Conservation (phyloP, 2,888 invertebrate species). For the Prosopocoilus inquinatus region DNA sequence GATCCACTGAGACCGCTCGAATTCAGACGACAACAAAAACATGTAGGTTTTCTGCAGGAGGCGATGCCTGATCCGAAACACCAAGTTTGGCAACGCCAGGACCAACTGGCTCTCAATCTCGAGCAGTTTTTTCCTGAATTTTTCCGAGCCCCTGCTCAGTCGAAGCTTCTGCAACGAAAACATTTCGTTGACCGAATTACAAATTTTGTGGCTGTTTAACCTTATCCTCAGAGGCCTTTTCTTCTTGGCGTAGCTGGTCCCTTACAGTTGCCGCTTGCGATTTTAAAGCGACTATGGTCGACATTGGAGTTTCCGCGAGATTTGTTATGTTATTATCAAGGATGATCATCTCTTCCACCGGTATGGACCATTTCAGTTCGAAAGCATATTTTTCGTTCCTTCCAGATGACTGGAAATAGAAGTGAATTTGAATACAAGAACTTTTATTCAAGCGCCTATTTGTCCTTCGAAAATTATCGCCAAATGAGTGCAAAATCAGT, state of each 20-base stretch:
- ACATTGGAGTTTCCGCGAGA: slow-evolving; percentile 72
- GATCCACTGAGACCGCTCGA: slow-evolving; percentile 91
- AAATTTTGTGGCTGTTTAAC: slow-evolving; percentile 38
- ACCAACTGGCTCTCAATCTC: slow-evolving; percentile 89
- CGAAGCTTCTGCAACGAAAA: slow-evolving; percentile 58
- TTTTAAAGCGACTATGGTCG: slow-evolving; percentile 80
- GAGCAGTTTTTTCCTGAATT: slow-evolving; percentile 84
- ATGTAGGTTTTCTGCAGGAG: slow-evolving; percentile 69
- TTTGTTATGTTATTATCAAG: slow-evolving; percentile 67
- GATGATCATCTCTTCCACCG: slow-evolving; percentile 77
- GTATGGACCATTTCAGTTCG: slow-evolving; percentile 92
- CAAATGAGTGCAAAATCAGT: too few relatives aligned
- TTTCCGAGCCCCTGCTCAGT: slow-evolving; percentile 67
- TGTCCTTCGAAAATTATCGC: too few relatives aligned
- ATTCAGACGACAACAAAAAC: slow-evolving; percentile 92
- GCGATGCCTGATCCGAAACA: slow-evolving; percentile 76
- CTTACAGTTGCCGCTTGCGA: slow-evolving; percentile 83
- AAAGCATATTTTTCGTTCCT: slow-evolving; percentile 83
- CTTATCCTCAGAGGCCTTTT: slow-evolving; percentile 65
- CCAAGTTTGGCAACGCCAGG: slow-evolving; percentile 85
- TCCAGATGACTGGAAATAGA: slow-evolving; percentile 60
- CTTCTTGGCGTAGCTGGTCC: slow-evolving; percentile 80
- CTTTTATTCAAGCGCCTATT: too few relatives aligned
- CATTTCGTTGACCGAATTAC: background rate
- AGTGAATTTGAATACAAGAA: background rate